These are phyloP conservation scores for Neogobius melanostomus DNA, from an alignment of 2,113 vertebrate species.

Conservation along the genomic window DNA sequence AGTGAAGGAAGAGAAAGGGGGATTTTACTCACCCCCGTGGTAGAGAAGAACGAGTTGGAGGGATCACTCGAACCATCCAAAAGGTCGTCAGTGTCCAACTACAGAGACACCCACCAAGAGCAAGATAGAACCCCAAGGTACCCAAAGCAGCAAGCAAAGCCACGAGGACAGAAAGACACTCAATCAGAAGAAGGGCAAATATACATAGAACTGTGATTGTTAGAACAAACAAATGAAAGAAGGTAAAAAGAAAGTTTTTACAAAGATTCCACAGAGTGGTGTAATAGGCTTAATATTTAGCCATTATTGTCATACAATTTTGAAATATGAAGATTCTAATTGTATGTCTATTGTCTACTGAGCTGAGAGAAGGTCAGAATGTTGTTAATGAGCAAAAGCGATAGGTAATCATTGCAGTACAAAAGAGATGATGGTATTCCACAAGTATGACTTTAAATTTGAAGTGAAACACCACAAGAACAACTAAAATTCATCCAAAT, in stretches of 20 bases:
- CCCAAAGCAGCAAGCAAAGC: conserved; percentile 66
- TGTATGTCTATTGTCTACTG: conserved; percentile 50
- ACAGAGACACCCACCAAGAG: conserved; percentile 73
- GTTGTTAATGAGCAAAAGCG: conserved; percentile 8
- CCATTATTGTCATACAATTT: too few species aligned
- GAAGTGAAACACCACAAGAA: background rate
- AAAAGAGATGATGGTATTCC: conserved; percentile 4
- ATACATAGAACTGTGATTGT: conserved; percentile 53
- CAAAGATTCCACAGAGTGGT: conserved; percentile 52
- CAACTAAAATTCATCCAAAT: background rate
- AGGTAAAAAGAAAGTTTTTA: conserved; percentile 39
- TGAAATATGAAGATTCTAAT: conserved; percentile 52
- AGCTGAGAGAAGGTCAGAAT: conserved; percentile 33
- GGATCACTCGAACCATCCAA: conserved; percentile 90
- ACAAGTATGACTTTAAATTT: background rate
- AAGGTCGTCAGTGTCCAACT: conserved; percentile 91
- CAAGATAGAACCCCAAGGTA: conserved; percentile 70
- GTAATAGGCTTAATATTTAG: conserved; percentile 18
- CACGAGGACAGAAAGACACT: conserved; percentile 66
- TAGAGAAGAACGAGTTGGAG: conserved; percentile 89
- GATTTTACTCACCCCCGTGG: conserved; percentile 85
- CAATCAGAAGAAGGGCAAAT: conserved; percentile 60
- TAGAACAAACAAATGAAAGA: conserved; percentile 47
- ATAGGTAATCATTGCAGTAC: conserved; percentile 21
- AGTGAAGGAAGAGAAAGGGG: conserved; percentile 57